phyloP scores from a whole-genome alignment of 2,888 invertebrate species.

The Epinotia ramella region DNA sequence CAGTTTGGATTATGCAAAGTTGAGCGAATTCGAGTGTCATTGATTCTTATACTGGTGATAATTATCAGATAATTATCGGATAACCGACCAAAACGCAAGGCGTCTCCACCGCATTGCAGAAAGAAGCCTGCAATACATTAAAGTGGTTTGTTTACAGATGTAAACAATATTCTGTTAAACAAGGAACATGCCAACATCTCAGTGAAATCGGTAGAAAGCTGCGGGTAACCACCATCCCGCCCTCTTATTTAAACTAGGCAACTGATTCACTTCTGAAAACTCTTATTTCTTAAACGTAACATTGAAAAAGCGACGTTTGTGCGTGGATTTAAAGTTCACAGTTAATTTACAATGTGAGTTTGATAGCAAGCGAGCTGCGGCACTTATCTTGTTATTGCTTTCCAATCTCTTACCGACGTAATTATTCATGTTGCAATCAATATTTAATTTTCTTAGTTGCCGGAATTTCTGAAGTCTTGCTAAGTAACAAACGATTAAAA shows the following conservation, averaged over 20 bases:
- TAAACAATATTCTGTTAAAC: conserved; percentile 44
- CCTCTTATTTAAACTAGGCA: conserved; percentile 76
- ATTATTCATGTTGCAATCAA: conserved; percentile 43
- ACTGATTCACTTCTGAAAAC: conserved; percentile 46
- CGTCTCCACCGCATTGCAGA: conserved; percentile 24
- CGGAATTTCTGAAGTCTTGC: background rate
- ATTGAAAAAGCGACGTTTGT: conserved; percentile 4
- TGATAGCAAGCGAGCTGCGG: conserved; percentile 20
- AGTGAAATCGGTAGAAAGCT: conserved; percentile 75
- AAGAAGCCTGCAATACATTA: conserved; percentile 26
- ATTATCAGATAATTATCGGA: too few relatives aligned
- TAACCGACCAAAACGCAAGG: conserved; percentile 3
- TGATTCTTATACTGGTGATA: too few relatives aligned
- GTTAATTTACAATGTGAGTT: conserved; percentile 46
- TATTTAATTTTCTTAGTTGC: conserved; percentile 18
- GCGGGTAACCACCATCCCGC: conserved; percentile 69
- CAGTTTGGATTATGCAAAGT: too few relatives aligned
- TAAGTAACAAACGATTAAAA: too few relatives aligned
- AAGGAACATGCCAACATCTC: conserved; percentile 53
- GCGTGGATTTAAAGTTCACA: conserved; percentile 44
- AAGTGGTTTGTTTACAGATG: conserved; percentile 40
- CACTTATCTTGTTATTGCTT: conserved; percentile 41
- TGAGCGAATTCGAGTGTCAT: too few relatives aligned
- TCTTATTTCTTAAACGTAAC: conserved; percentile 43
- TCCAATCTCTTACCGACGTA: conserved; percentile 37